A percentile compares a stretch with the other conserved stretches of the same genome.
Conservation (phyloP, 2,797 vertebrate genomes). For the Xiphorhynchus erythropygius region DNA sequence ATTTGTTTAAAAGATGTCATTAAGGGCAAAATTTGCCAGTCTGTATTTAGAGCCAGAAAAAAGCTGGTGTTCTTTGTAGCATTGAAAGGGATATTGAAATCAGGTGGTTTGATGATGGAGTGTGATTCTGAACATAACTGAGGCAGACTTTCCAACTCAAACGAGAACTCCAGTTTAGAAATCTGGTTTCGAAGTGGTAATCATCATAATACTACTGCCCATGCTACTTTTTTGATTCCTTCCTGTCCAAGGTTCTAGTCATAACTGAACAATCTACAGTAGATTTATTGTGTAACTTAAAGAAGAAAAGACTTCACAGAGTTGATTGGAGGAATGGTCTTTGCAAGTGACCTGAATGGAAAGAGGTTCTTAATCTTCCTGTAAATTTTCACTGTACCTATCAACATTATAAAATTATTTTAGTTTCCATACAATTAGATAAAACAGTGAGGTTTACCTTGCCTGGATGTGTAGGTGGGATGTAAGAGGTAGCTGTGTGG, state of each 20-base stretch:
- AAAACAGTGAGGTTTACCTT: not conserved
- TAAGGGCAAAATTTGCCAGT: not conserved
- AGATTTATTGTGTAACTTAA: not conserved
- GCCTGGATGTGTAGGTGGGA: not conserved
- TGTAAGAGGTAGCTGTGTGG: not conserved
- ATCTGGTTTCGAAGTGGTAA: not conserved
- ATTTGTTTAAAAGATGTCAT: not conserved
- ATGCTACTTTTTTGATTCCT: not conserved
- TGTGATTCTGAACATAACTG: not conserved
- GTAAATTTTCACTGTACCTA: not conserved
- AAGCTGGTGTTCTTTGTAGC: not conserved
- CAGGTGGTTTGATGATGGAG: not conserved
- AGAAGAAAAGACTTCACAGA: not conserved
- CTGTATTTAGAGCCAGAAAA: not conserved
- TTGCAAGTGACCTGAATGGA: not conserved
- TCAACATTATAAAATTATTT: not conserved
- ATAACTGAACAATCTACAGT: not conserved
- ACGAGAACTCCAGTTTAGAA: not conserved
- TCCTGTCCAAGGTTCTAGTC: not conserved
- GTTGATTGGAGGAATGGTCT: not conserved
- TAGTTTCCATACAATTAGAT: not conserved
- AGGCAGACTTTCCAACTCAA: not conserved
- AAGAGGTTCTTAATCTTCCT: not conserved
- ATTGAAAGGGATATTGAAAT: not conserved
- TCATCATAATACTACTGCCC: not conserved